Evolutionary conservation across 2,888 invertebrate genomes (phyloP), one percentile per base, ranked within the genome.

Genomic region (Chalcis sispes): DNA sequence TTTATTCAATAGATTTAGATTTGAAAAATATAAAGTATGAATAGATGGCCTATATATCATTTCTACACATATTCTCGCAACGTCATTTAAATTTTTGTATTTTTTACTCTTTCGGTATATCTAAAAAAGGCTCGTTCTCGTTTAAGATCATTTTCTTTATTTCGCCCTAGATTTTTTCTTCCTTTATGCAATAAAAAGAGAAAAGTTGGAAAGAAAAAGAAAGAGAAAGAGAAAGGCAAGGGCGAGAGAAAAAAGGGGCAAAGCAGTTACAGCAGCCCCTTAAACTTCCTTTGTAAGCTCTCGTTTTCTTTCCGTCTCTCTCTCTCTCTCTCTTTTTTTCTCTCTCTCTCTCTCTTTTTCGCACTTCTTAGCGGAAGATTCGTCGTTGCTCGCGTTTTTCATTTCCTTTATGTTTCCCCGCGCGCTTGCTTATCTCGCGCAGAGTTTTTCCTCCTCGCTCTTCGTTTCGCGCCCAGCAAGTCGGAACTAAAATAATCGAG

Each of bases 401-500:
- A 77, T 77, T 77, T 77, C 56, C 70, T 61, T 61, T 61, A n/a
- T n/a, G n/a, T n/a, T 27, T 27, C 27, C 27, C n/a, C 46, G 15
- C 50, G 46, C 56, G 18, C 66, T 69, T 58, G 65, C 66, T 73
- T 79, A 76, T 67, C 75, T 71, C 58, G 62, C 54, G 69, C 46
- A 70, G n/a, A n/a, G n/a, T n/a, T n/a, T n/a, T n/a, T n/a, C n/a
- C n/a, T n/a, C n/a, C n/a, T n/a, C 71, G 77, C 74, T 77, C 74
- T 42, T 40, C 71, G 58, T 71, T 64, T 77, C 56, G 32, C 50
- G 29, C n/a, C n/a, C n/a, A n/a, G n/a, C n/a, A n/a, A 65, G 42
- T 64, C 25, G 42, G 50, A 71, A 25, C 71, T 71, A 71, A 75
- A 77, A 76, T 77, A 77, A 73, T 70, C 71, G 67, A 23, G 64